Evolutionary conservation across 2,888 invertebrate species (phyloP).

Genomic region (Acanthosepion pharaonis): DNA sequence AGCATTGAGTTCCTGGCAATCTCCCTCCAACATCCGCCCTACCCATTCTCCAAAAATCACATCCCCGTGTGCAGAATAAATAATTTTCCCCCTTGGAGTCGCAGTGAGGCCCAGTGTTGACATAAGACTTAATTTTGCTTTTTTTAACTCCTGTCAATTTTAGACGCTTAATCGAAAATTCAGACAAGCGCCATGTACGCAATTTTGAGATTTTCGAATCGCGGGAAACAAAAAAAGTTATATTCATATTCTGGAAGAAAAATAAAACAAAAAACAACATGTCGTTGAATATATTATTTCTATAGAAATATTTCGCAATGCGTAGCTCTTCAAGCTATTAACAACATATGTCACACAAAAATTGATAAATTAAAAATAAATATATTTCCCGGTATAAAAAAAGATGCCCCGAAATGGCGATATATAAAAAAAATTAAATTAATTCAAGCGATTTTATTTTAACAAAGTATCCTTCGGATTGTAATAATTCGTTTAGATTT

Average conservation of each 20-base stretch:
- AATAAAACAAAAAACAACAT: no score
- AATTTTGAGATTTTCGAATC: neutral
- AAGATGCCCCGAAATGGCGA: no score
- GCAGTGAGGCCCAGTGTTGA: neutral
- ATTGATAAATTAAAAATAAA: no score
- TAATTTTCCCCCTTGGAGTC: neutral
- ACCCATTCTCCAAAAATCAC: neutral
- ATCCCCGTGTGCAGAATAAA: slow-evolving; percentile 14
- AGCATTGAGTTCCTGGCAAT: neutral
- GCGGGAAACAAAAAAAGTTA: neutral
- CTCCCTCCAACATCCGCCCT: neutral
- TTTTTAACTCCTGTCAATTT: neutral
- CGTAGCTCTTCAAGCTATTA: no score
- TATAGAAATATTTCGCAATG: no score
- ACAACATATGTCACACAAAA: no score
- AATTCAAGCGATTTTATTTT: no score
- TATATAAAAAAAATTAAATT: no score
- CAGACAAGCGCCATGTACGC: neutral
- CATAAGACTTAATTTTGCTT: slow-evolving; percentile 10
- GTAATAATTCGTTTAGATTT: no score
- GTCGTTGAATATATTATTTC: neutral
- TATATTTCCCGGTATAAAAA: no score
- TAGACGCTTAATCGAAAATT: neutral
- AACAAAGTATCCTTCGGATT: no score
- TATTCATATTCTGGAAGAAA: neutral